These are phyloP conservation scores for Alcedo atthis DNA, from an alignment of 2,797 vertebrate genomes.

Conservation along the genomic window DNA sequence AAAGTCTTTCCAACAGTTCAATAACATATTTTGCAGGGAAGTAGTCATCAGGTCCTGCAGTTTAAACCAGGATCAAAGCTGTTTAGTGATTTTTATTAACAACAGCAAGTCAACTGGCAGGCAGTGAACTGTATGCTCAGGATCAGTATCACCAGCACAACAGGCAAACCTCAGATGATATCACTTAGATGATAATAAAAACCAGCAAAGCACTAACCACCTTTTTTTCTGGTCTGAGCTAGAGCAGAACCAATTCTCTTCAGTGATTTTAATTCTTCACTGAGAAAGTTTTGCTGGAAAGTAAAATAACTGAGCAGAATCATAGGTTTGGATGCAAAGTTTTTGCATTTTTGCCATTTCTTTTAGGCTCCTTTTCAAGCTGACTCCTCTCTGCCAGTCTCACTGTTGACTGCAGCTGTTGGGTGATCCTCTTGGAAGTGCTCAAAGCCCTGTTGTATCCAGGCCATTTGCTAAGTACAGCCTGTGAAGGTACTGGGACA, in stretches of 20 bases:
- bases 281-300: background rate
- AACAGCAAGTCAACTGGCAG: background rate
- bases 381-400: background rate
- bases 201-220: background rate
- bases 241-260: background rate
- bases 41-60: background rate
- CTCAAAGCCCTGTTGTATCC: background rate
- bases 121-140: background rate
- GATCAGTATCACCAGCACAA: background rate
- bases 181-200: background rate
- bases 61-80: background rate
- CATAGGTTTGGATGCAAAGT: background rate
- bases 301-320: background rate
- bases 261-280: background rate
- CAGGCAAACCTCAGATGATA: background rate
- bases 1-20: background rate
- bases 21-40: background rate
- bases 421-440: background rate
- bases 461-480: background rate
- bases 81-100: background rate
- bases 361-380: background rate
- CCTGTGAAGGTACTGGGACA: background rate
- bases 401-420: background rate
- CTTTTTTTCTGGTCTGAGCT: background rate
- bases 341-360: background rate